Base-by-base conservation (phyloP, 2,113 vertebrate species). In the Brachirus orientalis region DNA sequence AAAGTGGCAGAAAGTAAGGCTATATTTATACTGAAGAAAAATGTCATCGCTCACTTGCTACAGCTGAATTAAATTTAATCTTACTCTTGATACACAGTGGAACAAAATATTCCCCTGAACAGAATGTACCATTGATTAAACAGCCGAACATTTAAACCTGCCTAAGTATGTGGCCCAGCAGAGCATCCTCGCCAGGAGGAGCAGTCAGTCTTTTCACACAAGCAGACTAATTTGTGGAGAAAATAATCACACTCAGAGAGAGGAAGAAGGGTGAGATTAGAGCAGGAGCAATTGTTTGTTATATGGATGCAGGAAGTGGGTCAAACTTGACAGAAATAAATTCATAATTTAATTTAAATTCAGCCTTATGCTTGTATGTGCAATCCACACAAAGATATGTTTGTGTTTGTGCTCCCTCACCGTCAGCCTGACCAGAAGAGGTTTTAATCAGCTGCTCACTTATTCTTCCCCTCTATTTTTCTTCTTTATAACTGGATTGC, bases 271-370 rank as follows among this genome's bases (percentile, higher is more conserved):
- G 59, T 28, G 4, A 43, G 73, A 76, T 33, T 62, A 51, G 45
- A 63, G 54, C 65, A 74, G 60, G 12, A 45, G 47, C 79, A 79
- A 67, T 53, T 33, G 51, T 18, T 13, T 72, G 54, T 68, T 73
- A 47, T 79, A 66, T 68, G 66, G 33, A 69, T 33, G 13, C 28
- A 60, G 66, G 76, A 87, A 84, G 79, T 86, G 74, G 81, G 83
- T 84, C 85, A 86, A 66, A 63, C 75, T 60, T 10, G 6, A 1
- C 17, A 51, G 40, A 51, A 72, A 69, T 55, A 0, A 11, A 63
- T 73, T 54, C 17, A 13, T 8, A 17, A 38, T 46, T 37, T 12
- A 47, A 28, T 33, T 40, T 60, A 61, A 43, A 66, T 22, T 33
- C 45, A 46, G 33, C 7, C 37, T 9, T 16, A 10, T 18, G 0